These are phyloP conservation scores for Rotaria socialis DNA, from an alignment of 2,888 invertebrate species.

Conservation along the genomic window DNA sequence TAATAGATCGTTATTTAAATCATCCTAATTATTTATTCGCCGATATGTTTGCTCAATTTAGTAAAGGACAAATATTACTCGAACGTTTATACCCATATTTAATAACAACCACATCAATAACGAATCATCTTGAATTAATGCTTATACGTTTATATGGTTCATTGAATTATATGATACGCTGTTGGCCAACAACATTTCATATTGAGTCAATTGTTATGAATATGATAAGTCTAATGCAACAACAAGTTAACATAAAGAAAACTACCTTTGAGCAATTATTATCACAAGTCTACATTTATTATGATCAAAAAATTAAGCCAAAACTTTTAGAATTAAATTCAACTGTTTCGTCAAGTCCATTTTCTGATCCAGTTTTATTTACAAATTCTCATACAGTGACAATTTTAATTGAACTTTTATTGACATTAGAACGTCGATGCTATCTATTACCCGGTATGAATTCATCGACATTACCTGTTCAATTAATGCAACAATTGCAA, in stretches of 20 bases:
- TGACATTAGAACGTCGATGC: conserved; percentile 17
- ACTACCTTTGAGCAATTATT: conserved; percentile 11
- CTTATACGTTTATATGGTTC: conserved; percentile 10
- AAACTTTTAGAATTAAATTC: background rate
- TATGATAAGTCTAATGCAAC: conserved; percentile 28
- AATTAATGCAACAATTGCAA: conserved; percentile 25
- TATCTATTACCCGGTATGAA: background rate
- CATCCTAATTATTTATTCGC: conserved; percentile 30
- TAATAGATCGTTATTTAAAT: background rate
- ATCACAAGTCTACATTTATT: background rate
- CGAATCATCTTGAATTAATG: background rate
- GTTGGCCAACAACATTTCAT: background rate
- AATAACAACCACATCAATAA: background rate
- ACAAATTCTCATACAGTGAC: conserved; percentile 29
- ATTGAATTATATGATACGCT: conserved; percentile 20
- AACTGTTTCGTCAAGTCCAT: conserved; percentile 3
- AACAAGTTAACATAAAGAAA: conserved; percentile 8
- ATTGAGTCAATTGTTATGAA: conserved; percentile 23
- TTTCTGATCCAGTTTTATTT: conserved; percentile 27
- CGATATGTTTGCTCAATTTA: conserved; percentile 16
- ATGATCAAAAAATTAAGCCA: background rate
- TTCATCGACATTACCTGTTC: background rate
- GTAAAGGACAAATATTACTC: conserved; percentile 22
- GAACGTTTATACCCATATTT: conserved; percentile 32
- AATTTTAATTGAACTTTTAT: conserved; percentile 14